These are phyloP conservation scores for Agrypnus murinus DNA, from an alignment of 2,888 invertebrate genomes.

Conservation along the genomic window DNA sequence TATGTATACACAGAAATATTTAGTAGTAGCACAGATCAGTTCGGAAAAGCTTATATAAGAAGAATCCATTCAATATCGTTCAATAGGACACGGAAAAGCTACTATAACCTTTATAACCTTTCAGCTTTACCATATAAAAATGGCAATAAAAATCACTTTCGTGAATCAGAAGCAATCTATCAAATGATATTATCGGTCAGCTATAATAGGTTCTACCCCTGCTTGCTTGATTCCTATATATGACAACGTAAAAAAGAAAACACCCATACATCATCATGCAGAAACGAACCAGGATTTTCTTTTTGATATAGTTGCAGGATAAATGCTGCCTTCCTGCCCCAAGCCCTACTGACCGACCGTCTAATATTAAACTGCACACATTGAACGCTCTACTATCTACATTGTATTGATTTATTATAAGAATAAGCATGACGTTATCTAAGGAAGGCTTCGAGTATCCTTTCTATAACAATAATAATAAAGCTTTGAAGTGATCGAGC, in stretches of 20 bases:
- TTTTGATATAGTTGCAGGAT: conserved; percentile 56
- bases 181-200: conserved; percentile 68
- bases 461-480: too few species aligned
- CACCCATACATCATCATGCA: conserved; percentile 65
- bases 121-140: conserved; percentile 46
- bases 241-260: conserved; percentile 64
- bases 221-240: conserved; percentile 49
- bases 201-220: conserved; percentile 52
- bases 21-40: conserved; percentile 10
- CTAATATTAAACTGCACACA: conserved; percentile 25
- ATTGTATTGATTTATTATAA: too few species aligned
- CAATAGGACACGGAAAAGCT: conserved; percentile 41
- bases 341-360: conserved; percentile 54
- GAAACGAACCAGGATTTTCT: conserved; percentile 58
- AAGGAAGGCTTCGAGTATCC: too few species aligned
- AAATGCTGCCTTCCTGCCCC: conserved; percentile 50
- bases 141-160: conserved; percentile 70
- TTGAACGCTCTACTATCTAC: background rate
- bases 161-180: conserved; percentile 69
- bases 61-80: conserved; percentile 23
- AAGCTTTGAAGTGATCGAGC: too few species aligned
- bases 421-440: too few species aligned
- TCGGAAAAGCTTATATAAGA: conserved; percentile 13
- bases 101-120: conserved; percentile 48
- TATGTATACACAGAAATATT: conserved; percentile 2